Base-by-base conservation (phyloP, 2,888 invertebrate species). In the Lucinisca nassula region DNA sequence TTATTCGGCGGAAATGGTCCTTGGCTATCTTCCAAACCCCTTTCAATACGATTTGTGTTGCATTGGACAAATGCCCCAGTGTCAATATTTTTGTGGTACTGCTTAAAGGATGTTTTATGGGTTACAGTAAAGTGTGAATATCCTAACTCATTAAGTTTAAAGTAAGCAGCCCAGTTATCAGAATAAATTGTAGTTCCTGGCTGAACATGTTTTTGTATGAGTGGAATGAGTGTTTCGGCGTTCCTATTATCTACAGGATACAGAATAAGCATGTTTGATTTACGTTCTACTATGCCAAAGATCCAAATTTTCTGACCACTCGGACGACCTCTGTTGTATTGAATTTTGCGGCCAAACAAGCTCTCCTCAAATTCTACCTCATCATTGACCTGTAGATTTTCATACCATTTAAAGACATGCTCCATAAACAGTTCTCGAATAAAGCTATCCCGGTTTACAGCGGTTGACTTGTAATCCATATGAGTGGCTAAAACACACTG, bases 11-110 rank as follows among this genome's bases (percentile, higher is more conserved):
- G 58, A 77, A 86, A 67, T 86, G 75, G 40, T 82, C 82, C 27
- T 86, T 82, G 12, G 79, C 74, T 49, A 76, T 72, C 75, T 82
- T 82, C 82, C 82, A 82, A 4, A 73, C 85, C 10, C 85, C 82
- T n/a, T n/a, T n/a, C n/a, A n/a, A n/a, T n/a, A n/a, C n/a, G n/a
- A n/a, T n/a, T n/a, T n/a, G n/a, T n/a, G n/a, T n/a, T n/a, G n/a
- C n/a, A n/a, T n/a, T n/a, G n/a, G n/a, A n/a, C n/a, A n/a, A n/a
- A n/a, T n/a, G n/a, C n/a, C n/a, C n/a, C n/a, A n/a, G n/a, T n/a
- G n/a, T n/a, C n/a, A n/a, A n/a, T n/a, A n/a, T n/a, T n/a, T n/a
- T n/a, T n/a, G n/a, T n/a, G n/a, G n/a, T n/a, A n/a, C n/a, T n/a
- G n/a, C n/a, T n/a, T n/a, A n/a, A n/a, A n/a, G n/a, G n/a, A n/a